A percentile compares a stretch with the other conserved stretches of the same genome.
Evolutionary conservation across 1,140 invertebrate genomes (phyloP).

Genomic region (Habropoda laboriosa): DNA sequence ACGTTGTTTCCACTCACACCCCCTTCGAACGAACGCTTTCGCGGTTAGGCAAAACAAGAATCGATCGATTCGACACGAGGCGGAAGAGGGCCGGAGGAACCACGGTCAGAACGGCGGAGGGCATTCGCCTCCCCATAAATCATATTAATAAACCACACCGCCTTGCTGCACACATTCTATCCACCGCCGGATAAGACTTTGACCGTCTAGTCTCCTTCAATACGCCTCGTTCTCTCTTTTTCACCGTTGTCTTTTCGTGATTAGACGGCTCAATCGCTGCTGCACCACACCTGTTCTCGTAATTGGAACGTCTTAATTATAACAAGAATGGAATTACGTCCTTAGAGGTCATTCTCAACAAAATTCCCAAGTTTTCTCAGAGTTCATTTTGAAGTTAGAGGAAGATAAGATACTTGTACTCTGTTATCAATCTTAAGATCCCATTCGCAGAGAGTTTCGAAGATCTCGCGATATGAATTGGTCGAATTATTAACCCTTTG

Average conservation of each 20-base stretch:
- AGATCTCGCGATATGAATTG: too few relatives aligned
- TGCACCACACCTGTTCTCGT: neutral
- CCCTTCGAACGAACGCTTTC: slow-evolving; percentile 8
- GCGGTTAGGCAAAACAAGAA: slow-evolving; percentile 50
- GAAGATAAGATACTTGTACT: too few relatives aligned
- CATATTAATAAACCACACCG: slow-evolving; percentile 70
- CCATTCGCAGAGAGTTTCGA: too few relatives aligned
- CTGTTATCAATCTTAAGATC: too few relatives aligned
- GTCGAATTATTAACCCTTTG: too few relatives aligned
- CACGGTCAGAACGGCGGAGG: slow-evolving; percentile 33
- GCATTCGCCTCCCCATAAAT: slow-evolving; percentile 67
- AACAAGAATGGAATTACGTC: too few relatives aligned
- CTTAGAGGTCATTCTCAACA: too few relatives aligned
- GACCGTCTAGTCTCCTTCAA: slow-evolving; percentile 25
- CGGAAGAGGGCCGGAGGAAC: slow-evolving; percentile 29
- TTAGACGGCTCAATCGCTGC: slow-evolving; percentile 42
- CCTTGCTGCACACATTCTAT: slow-evolving; percentile 44
- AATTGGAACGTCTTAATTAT: slow-evolving; percentile 42
- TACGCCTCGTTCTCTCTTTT: slow-evolving; percentile 42
- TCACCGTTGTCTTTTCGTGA: slow-evolving; percentile 26
- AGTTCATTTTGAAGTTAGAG: too few relatives aligned
- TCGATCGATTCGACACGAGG: slow-evolving; percentile 59
- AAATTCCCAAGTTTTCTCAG: too few relatives aligned
- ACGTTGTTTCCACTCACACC: slow-evolving; percentile 46
- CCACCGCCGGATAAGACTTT: slow-evolving; percentile 48